Conservation (phyloP, 2,797 vertebrate species). For the Cossypha niveicapilla region DNA sequence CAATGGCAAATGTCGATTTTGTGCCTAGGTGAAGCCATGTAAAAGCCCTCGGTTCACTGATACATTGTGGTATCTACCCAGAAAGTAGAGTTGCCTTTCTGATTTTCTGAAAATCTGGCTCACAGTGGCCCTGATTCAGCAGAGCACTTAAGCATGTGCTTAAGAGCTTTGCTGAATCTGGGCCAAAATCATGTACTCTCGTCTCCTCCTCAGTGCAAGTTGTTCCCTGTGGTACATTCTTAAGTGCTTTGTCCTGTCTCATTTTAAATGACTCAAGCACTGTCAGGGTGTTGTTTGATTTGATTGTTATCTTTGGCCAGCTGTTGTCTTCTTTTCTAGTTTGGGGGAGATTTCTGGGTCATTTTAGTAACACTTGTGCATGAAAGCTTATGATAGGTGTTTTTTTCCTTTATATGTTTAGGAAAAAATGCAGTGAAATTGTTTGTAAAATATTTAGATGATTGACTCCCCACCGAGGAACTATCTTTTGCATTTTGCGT, state of each 20-base stretch:
- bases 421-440: neutral
- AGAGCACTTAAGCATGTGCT: conserved; percentile 52
- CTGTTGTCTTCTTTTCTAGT: conserved; percentile 12
- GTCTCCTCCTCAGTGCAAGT: conserved; percentile 58
- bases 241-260: conserved; percentile 68
- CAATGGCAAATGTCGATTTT: neutral
- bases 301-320: conserved; percentile 65
- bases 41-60: neutral
- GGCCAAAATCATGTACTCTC: conserved; percentile 55
- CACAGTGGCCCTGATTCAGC: conserved; percentile 42
- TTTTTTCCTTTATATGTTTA: neutral
- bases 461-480: neutral
- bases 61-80: neutral
- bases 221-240: conserved; percentile 66
- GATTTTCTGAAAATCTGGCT: conserved; percentile 42
- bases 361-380: neutral
- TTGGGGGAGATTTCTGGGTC: conserved; percentile 10
- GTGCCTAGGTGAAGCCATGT: neutral
- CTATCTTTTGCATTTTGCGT: neutral
- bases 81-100: neutral
- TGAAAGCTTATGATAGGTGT: neutral
- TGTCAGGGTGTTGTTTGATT: conserved; percentile 70
- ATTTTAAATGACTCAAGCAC: conserved; percentile 63
- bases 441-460: neutral
- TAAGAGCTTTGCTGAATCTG: conserved; percentile 56